These are phyloP conservation scores for Caenorhabditis panamensis DNA, from an alignment of 2,888 invertebrate species.

Conservation along the genomic window DNA sequence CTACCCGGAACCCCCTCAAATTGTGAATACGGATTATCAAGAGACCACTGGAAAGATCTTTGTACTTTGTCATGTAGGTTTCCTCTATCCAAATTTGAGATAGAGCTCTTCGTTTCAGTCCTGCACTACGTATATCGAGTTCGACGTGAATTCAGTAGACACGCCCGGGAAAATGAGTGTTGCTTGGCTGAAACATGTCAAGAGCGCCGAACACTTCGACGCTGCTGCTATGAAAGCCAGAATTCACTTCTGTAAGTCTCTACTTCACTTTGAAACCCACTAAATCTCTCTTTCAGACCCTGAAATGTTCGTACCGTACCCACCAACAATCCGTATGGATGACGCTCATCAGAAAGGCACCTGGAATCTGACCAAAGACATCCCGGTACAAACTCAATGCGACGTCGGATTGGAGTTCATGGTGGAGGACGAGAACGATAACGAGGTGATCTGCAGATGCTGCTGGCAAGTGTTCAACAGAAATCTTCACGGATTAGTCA, in stretches of 20 bases:
- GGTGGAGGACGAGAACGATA: conserved; percentile 62
- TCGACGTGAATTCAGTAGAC: conserved; percentile 12
- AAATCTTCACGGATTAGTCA: conserved; percentile 27
- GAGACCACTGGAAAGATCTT: conserved; percentile 28
- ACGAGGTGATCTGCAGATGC: conserved; percentile 63
- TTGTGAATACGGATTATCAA: conserved; percentile 11
- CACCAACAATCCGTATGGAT: conserved; percentile 10
- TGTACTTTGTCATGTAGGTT: conserved; percentile 22
- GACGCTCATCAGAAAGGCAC: conserved; percentile 18
- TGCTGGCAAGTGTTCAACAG: conserved; percentile 58
- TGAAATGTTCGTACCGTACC: conserved; percentile 37
- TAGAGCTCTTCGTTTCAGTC: background rate
- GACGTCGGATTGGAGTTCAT: conserved; percentile 70
- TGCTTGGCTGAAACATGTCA: conserved; percentile 30
- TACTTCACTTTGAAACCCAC: conserved; percentile 4
- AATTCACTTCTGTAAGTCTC: conserved; percentile 22
- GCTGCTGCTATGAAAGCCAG: conserved; percentile 16
- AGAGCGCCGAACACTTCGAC: conserved; percentile 26
- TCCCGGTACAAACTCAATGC: conserved; percentile 62
- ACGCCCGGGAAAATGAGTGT: conserved; percentile 11
- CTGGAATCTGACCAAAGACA: conserved; percentile 20
- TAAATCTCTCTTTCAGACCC: conserved; percentile 18
- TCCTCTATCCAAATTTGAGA: background rate
- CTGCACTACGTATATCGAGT: conserved; percentile 28
- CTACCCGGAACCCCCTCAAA: background rate